A percentile compares a stretch with the other conserved stretches of the same genome.
These are phyloP conservation scores for Paedocypris sp. DNA, from an alignment of 2,113 vertebrate genomes.

Conservation along the genomic window DNA sequence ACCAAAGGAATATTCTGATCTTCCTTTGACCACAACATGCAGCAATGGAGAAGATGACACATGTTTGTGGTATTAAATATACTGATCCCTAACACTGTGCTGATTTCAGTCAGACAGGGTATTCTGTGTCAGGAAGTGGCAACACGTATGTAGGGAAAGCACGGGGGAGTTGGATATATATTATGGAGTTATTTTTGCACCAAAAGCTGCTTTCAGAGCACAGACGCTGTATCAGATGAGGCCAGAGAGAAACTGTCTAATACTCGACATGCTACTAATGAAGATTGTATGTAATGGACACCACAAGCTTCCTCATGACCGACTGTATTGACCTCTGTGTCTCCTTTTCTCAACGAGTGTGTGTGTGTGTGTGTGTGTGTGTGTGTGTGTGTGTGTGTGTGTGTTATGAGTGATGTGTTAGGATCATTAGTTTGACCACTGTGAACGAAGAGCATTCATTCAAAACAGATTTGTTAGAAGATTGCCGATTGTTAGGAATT, in stretches of 20 bases:
- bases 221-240: conserved; percentile 16
- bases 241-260: conserved; percentile 1
- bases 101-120: conserved; percentile 26
- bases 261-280: conserved; percentile 43
- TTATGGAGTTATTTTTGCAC: not conserved
- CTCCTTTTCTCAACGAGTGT: conserved; percentile 33
- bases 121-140: conserved; percentile 34
- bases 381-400: conserved; percentile 41
- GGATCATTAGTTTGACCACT: conserved; percentile 56
- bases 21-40: conserved; percentile 26
- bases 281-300: conserved; percentile 47
- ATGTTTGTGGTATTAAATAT: conserved; percentile 26
- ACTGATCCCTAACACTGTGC: conserved; percentile 20
- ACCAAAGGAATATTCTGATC: conserved; percentile 1
- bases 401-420: conserved; percentile 55
- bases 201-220: conserved; percentile 20
- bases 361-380: conserved; percentile 33
- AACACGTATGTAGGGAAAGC: conserved; percentile 21
- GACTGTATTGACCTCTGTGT: conserved; percentile 49
- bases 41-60: conserved; percentile 9
- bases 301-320: conserved; percentile 30
- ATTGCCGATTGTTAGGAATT: no score
- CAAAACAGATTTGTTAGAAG: no score
- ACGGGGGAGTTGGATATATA: conserved; percentile 9
- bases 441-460: conserved; percentile 44